phyloP scores from a whole-genome alignment of 2,113 vertebrate species.

The Pomatorhinus ruficollis region DNA sequence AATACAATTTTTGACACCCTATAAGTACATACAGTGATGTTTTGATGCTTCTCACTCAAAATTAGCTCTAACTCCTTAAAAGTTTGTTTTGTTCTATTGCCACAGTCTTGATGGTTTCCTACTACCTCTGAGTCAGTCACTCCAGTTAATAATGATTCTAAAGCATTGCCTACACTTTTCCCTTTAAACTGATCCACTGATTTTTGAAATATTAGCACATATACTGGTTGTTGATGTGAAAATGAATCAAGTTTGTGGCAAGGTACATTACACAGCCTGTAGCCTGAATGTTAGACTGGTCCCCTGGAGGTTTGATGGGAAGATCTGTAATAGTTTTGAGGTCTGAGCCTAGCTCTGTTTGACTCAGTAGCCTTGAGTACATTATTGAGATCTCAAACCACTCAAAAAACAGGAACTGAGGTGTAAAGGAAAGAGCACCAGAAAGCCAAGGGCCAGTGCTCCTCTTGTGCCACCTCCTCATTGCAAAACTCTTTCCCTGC shows the following conservation, averaged over 20 bases:
- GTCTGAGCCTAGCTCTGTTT: background rate
- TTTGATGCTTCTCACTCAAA: background rate
- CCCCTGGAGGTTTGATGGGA: background rate
- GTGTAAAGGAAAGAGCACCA: background rate
- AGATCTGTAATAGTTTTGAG: background rate
- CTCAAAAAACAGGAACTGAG: background rate
- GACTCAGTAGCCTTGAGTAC: background rate
- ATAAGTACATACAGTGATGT: background rate
- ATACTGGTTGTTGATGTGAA: background rate
- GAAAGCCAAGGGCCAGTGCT: background rate
- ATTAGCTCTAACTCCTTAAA: background rate
- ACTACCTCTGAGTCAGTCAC: background rate
- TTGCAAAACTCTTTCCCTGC: background rate
- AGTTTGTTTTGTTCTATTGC: background rate
- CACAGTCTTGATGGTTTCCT: background rate
- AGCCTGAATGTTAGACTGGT: background rate
- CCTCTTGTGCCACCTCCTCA: background rate
- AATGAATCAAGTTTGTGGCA: background rate
- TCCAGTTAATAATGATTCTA: background rate
- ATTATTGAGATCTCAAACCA: background rate
- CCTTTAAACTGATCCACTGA: background rate
- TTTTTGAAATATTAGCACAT: conserved; percentile 20
- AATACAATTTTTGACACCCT: background rate
- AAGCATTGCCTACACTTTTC: background rate
- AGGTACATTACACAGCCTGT: background rate